Conservation (phyloP, 2,888 invertebrate genomes). For the Phyto melanocephala region DNA sequence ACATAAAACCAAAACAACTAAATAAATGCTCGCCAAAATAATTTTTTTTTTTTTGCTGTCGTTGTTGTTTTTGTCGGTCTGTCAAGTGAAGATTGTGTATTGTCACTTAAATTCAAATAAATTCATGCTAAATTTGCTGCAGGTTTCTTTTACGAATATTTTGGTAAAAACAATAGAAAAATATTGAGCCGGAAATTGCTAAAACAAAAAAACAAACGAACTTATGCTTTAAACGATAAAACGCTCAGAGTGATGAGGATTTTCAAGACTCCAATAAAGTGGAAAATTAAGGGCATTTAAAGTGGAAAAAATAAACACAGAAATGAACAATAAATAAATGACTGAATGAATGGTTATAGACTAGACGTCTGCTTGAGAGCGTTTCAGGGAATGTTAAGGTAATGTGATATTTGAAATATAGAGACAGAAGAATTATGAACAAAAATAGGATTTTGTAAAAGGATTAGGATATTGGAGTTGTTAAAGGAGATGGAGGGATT, state of each 20-base stretch:
- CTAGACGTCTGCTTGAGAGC: background rate
- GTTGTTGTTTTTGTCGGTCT: conserved; percentile 33
- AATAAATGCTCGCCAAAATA: background rate
- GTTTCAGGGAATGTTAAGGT: background rate
- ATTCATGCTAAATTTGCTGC: conserved; percentile 28
- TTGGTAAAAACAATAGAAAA: conserved; percentile 23
- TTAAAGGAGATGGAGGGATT: background rate
- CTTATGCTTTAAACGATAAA: conserved; percentile 24
- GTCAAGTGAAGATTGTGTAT: conserved; percentile 35
- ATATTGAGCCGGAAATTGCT: conserved; percentile 20
- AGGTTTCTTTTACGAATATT: conserved; percentile 37
- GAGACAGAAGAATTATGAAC: background rate
- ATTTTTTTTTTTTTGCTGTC: background rate
- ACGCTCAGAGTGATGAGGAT: conserved; percentile 9
- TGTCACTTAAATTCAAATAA: conserved; percentile 51
- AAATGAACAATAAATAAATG: conserved; percentile 50
- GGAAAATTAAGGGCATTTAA: conserved; percentile 56
- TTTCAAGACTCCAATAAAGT: conserved; percentile 63
- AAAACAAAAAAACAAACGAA: background rate
- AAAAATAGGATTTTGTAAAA: background rate
- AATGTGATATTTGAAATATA: conserved; percentile 37
- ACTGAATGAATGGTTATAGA: conserved; percentile 4
- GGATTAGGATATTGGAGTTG: conserved; percentile 6
- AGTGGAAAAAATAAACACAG: too few relatives aligned
- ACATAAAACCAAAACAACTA: background rate